A percentile compares a stretch with the other conserved stretches of the same genome.
These are phyloP conservation scores for Tapirus terrestris DNA, from an alignment of 2,113 vertebrate species.

Conservation along the genomic window DNA sequence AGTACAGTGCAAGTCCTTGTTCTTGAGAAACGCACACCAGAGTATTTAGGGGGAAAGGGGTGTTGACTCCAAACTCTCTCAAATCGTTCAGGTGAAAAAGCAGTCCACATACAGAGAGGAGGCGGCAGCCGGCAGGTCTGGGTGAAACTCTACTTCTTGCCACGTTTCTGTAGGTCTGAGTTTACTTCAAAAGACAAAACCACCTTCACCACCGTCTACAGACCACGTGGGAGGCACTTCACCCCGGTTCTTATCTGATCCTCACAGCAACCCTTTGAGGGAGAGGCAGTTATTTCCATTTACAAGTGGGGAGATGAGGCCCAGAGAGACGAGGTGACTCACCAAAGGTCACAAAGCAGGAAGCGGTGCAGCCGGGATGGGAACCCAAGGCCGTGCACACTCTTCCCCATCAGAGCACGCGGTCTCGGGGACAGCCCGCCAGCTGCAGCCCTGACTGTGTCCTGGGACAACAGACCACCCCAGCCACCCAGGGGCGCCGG, in stretches of 20 bases:
- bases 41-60: rapidly evolving
- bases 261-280: background rate
- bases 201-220: background rate
- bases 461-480: background rate
- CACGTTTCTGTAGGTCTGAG: background rate
- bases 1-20: rapidly evolving
- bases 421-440: rapidly evolving
- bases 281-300: background rate
- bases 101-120: too few species aligned
- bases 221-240: background rate
- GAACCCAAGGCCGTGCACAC: background rate
- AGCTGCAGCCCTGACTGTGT: background rate
- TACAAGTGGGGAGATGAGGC: background rate
- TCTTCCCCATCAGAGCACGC: rapidly evolving
- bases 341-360: background rate
- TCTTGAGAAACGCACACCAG: background rate
- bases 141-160: background rate
- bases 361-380: rapidly evolving
- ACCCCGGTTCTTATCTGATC: background rate
- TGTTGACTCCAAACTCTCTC: background rate
- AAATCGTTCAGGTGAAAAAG: rapidly evolving
- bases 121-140: too few species aligned
- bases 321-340: background rate
- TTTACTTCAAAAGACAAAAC: background rate
- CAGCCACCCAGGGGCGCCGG: background rate